Evolutionary conservation across 2,888 invertebrate genomes (phyloP).

Genomic region (Gnatocerus cornutus): DNA sequence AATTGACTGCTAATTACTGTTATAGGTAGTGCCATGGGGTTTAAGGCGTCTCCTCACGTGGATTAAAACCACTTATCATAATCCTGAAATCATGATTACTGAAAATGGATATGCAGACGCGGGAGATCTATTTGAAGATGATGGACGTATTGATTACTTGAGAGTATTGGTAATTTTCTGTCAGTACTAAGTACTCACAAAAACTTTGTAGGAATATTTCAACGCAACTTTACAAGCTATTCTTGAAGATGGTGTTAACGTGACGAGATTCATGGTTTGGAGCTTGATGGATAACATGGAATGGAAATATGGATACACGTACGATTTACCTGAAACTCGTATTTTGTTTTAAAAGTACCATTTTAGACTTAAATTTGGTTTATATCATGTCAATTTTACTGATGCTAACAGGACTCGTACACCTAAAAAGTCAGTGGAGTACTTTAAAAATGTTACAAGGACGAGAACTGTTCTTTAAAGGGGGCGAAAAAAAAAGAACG

Average conservation of each 20-base stretch:
- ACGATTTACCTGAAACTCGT: conserved; percentile 62
- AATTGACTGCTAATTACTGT: conserved; percentile 55
- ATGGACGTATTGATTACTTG: conserved; percentile 73
- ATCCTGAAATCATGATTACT: conserved; percentile 72
- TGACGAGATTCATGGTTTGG: conserved; percentile 69
- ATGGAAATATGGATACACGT: conserved; percentile 71
- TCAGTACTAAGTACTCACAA: conserved; percentile 1
- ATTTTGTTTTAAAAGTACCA: background rate
- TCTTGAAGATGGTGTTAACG: conserved; percentile 66
- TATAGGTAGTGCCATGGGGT: conserved; percentile 76
- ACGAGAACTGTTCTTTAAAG: conserved; percentile 22
- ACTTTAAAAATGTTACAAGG: conserved; percentile 25
- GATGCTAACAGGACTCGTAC: conserved; percentile 71
- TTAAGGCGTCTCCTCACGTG: conserved; percentile 75
- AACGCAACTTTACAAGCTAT: conserved; percentile 65
- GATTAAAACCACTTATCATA: conserved; percentile 69
- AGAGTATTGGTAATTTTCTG: conserved; percentile 63
- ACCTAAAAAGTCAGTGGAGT: conserved; percentile 64
- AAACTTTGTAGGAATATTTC: conserved; percentile 70
- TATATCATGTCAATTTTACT: conserved; percentile 72
- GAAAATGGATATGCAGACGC: conserved; percentile 78
- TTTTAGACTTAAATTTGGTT: conserved; percentile 67
- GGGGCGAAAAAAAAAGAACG: too few relatives aligned
- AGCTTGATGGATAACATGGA: conserved; percentile 65
- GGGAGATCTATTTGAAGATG: conserved; percentile 72